Percentiles rank a stretch among this genome's conserved stretches.
These are phyloP conservation scores for Philantomba maxwellii DNA, from an alignment of 2,113 vertebrate species.

Conservation along the genomic window DNA sequence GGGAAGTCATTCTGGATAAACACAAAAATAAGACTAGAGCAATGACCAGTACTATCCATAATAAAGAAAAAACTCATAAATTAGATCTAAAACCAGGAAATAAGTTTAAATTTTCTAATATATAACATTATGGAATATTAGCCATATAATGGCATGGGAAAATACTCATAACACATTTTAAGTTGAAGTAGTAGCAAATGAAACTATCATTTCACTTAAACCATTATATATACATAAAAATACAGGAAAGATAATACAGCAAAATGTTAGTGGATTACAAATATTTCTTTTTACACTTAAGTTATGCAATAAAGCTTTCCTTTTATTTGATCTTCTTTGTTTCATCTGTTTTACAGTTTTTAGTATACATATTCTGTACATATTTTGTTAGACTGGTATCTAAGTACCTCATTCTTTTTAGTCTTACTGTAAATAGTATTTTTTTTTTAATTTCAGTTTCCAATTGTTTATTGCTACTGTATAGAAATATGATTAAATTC, in stretches of 20 bases:
- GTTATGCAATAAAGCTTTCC: background rate
- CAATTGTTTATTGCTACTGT: background rate
- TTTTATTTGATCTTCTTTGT: background rate
- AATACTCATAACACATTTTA: background rate
- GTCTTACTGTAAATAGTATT: background rate
- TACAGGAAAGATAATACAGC: background rate
- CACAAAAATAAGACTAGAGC: background rate
- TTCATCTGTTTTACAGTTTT: background rate
- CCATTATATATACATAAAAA: background rate
- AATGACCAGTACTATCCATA: background rate
- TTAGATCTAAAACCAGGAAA: background rate
- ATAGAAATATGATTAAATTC: background rate
- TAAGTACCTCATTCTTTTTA: background rate
- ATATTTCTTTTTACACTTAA: background rate
- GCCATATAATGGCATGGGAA: background rate
- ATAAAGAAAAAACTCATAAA: background rate
- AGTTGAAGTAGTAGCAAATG: background rate
- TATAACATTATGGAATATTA: background rate
- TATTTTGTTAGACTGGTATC: background rate
- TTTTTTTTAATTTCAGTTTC: background rate
- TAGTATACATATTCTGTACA: background rate
- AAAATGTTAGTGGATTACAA: background rate
- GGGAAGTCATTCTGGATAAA: background rate
- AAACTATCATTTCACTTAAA: background rate
- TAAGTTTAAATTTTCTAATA: background rate